Percentiles rank a stretch among this genome's conserved stretches.
Conservation (phyloP, 1,140 invertebrate genomes). For the Odontomachus brunneus region DNA sequence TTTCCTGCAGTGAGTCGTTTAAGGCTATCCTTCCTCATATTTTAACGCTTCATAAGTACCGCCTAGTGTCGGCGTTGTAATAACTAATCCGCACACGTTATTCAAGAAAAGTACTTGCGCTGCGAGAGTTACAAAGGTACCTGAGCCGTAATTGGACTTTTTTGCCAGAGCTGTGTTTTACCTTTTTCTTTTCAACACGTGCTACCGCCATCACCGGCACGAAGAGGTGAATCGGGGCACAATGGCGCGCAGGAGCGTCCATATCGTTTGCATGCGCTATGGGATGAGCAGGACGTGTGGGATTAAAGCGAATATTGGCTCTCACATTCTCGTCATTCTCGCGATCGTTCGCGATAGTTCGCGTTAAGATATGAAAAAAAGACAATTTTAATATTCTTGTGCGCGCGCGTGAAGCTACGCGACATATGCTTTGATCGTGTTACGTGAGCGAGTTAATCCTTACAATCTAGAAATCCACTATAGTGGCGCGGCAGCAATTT, state of each 20-base stretch:
- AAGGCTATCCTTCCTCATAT: constrained; percentile 8
- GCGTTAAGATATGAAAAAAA: constrained; percentile 6
- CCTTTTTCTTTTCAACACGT: constrained; percentile 30
- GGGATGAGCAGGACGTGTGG: neutral
- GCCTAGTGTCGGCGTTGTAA: constrained; percentile 25
- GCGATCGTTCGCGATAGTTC: neutral
- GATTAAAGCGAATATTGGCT: constrained; percentile 40
- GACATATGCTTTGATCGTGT: no score
- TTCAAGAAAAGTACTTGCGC: constrained; percentile 31
- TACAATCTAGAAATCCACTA: no score
- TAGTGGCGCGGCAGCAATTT: no score
- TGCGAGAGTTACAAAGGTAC: constrained; percentile 10
- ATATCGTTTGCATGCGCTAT: constrained; percentile 30
- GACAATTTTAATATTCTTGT: no score
- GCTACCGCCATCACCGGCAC: constrained; percentile 40
- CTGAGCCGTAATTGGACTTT: constrained; percentile 38
- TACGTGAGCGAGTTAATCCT: neutral
- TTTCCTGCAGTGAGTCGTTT: no score
- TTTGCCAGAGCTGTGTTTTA: constrained; percentile 29
- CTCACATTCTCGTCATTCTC: constrained; percentile 1
- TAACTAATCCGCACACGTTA: constrained; percentile 48
- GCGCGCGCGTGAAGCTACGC: no score
- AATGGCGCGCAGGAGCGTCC: constrained; percentile 18
- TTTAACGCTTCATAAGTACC: constrained; percentile 30
- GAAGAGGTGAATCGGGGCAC: constrained; percentile 44